Evolutionary conservation across 2,113 vertebrate species (phyloP).

Genomic region (Procavia capensis): DNA sequence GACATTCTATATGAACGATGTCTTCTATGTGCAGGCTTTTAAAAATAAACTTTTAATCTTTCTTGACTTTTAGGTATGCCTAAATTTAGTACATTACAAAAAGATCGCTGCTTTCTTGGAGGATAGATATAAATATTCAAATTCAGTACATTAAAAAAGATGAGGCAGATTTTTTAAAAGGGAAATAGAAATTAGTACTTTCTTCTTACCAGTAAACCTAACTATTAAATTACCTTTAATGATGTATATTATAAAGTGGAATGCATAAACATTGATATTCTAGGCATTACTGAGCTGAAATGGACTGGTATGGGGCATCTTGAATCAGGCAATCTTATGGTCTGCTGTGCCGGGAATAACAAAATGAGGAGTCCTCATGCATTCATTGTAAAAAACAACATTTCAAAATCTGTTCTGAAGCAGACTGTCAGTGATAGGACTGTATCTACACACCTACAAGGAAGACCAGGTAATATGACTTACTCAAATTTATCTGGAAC

Average conservation of each 20-base stretch:
- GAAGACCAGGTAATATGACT: no score
- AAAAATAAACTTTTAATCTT: slow-evolving; percentile 42
- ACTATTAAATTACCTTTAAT: not conserved
- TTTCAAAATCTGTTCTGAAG: no score
- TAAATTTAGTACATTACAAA: slow-evolving; percentile 33
- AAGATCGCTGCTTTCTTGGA: not conserved
- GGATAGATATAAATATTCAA: slow-evolving; percentile 13
- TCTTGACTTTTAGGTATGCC: not conserved
- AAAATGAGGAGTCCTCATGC: no score
- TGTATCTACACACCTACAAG: no score
- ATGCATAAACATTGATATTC: no score
- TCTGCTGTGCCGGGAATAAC: no score
- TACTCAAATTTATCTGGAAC: no score
- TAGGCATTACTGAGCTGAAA: no score
- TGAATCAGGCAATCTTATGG: no score
- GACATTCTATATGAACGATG: not conserved
- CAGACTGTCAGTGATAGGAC: no score
- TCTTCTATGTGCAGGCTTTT: not conserved
- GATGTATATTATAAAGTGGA: not conserved
- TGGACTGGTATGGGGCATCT: no score
- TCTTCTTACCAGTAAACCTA: not conserved
- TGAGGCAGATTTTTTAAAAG: slow-evolving; percentile 23
- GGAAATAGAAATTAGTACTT: not conserved
- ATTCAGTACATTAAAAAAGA: not conserved
- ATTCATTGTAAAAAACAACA: no score